Base-by-base conservation (phyloP, 1,140 invertebrate species). In the Paraescarpia echinospica region DNA sequence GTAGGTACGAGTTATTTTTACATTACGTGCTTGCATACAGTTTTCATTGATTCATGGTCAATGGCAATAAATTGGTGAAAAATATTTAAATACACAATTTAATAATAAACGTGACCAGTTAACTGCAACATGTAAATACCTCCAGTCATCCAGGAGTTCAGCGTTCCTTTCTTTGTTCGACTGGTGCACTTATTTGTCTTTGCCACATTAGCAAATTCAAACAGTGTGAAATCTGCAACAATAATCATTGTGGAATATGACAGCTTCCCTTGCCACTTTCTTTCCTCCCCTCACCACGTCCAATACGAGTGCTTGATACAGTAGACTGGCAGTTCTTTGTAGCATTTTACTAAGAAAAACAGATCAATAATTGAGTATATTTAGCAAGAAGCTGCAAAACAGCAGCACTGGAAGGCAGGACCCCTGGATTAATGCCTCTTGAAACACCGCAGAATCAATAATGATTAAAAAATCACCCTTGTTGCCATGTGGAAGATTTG, bases 121-220 rank as follows among this genome's bases (percentile, higher is more conserved):
- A 5, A 77, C 59, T 77, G 59, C 59, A 77, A 77, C 59, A 77
- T 4, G 27, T 27, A 77, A 77, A 77, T 77, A 77, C 59, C 59
- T 77, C 18, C 4, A 0, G 59, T 27, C 59, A 77, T 77, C 59
- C 59, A 77, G 59, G 59, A 77, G 27, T 12, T 77, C 59, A 77
- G 59, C 27, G 59, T 77, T 77, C 59, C 59, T 31, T 77, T 77
- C 27, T 77, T 77, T 18, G 59, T 77, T 77, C 59, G 59, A 31
- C 59, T 22, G 4, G 59, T 77, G 59, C 59, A 22, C 4, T 77
- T 77, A 77, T 12, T 77, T 77, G 59, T 77, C 59, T 77, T 77
- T 77, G 59, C 59, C 59, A 77, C 59, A 77, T 77, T 27, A 77
- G 59, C 59, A 77, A 77, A 77, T 77, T 77, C 59, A 77, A 77